Percentiles rank a stretch among this genome's conserved stretches.
Conservation (phyloP, 2,113 vertebrate species). For the Boleophthalmus pectinirostris region DNA sequence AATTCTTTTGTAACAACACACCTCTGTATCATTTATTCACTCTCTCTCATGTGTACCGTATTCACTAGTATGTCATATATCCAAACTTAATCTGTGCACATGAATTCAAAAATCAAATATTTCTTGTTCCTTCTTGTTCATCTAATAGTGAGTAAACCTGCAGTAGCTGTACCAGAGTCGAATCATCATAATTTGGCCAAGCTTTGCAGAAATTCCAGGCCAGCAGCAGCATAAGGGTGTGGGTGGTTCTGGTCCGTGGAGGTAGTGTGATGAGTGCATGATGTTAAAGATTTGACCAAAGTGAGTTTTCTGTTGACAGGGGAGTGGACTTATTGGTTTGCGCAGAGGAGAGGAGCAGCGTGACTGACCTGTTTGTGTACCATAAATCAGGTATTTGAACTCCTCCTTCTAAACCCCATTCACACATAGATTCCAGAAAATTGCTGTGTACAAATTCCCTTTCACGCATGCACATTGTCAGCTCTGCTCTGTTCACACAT, state of each 20-base stretch:
- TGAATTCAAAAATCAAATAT: neutral
- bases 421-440: too few species aligned
- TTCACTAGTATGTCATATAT: too few species aligned
- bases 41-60: too few species aligned
- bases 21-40: too few species aligned
- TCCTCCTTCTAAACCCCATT: neutral
- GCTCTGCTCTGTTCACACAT: too few species aligned
- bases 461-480: too few species aligned
- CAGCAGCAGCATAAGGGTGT: slow-evolving; percentile 10
- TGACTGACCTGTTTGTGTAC: slow-evolving; percentile 44
- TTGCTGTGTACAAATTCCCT: too few species aligned
- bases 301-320: slow-evolving; percentile 52
- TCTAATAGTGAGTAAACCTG: neutral
- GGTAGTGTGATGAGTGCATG: neutral
- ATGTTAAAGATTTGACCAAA: slow-evolving; percentile 11
- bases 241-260: slow-evolving; percentile 8
- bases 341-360: slow-evolving; percentile 42
- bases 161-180: neutral
- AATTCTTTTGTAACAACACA: too few species aligned
- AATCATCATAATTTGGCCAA: neutral
- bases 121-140: neutral
- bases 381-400: slow-evolving; percentile 44
- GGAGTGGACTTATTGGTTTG: slow-evolving; percentile 53
- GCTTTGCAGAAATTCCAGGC: slow-evolving; percentile 1
- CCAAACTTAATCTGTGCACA: neutral